Percentiles rank a stretch among this genome's conserved stretches.
These are phyloP conservation scores for Paramormyrops kingsleyae DNA, from an alignment of 2,113 vertebrate species.

Conservation along the genomic window DNA sequence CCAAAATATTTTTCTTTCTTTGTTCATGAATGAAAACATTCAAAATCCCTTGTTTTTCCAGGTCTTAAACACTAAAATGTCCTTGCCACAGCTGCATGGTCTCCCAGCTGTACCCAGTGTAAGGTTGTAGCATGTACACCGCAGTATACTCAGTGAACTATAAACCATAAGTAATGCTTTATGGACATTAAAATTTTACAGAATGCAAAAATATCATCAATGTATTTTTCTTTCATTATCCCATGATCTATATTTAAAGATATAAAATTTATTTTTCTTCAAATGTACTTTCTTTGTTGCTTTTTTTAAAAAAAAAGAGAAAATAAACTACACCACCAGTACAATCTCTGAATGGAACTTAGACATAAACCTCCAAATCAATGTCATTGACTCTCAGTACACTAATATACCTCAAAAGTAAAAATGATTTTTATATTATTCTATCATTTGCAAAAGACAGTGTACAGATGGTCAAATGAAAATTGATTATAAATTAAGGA, in stretches of 20 bases:
- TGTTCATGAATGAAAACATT: neutral
- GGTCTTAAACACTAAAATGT: neutral
- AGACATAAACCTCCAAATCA: neutral
- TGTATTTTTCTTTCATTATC: neutral
- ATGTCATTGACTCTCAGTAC: slow-evolving; percentile 29
- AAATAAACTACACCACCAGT: too few species aligned
- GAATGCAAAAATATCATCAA: neutral
- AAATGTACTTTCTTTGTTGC: neutral
- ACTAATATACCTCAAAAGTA: slow-evolving; percentile 30
- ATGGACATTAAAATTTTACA: neutral
- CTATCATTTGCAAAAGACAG: slow-evolving; percentile 34
- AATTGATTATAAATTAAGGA: slow-evolving; percentile 45
- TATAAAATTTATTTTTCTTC: neutral
- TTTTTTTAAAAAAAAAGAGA: neutral
- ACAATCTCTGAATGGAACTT: neutral
- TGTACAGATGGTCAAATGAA: slow-evolving; percentile 41
- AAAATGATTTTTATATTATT: slow-evolving; percentile 38
- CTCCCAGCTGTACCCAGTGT: neutral
- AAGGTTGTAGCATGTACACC: neutral
- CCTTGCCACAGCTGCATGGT: neutral
- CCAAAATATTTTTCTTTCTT: neutral
- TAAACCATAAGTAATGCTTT: neutral
- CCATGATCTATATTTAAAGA: neutral
- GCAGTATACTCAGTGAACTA: neutral
- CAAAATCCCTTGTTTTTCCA: neutral